A percentile compares a stretch with the other conserved stretches of the same genome.
Evolutionary conservation across 1,140 invertebrate genomes (phyloP).

Genomic region (Acyrthosiphon pisum): DNA sequence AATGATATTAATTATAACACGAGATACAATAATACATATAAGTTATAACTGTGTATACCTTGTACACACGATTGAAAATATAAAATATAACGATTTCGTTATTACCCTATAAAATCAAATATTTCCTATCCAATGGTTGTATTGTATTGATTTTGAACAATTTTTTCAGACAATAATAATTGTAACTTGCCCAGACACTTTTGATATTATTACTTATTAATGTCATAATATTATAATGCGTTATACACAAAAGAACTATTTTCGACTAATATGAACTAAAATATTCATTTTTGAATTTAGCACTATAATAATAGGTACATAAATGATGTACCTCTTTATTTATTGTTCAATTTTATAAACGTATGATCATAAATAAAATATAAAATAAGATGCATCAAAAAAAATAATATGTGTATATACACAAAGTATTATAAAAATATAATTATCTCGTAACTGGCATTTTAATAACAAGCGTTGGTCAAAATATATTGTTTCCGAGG

Average conservation of each 20-base stretch:
- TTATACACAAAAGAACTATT: not conserved
- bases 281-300: too few species aligned
- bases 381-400: too few species aligned
- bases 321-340: too few species aligned
- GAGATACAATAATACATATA: not conserved
- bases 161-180: not conserved
- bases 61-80: not conserved
- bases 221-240: not conserved
- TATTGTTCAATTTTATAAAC: too few species aligned
- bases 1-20: not conserved
- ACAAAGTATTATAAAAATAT: too few species aligned
- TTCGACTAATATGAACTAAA: not conserved
- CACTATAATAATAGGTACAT: too few species aligned
- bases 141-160: not conserved
- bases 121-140: not conserved
- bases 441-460: too few species aligned
- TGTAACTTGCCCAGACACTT: not conserved
- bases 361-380: too few species aligned
- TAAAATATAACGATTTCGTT: not conserved
- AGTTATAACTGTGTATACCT: not conserved
- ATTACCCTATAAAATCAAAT: not conserved
- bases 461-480: not conserved
- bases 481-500: not conserved
- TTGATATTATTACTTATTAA: not conserved
- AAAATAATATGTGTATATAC: too few species aligned